Evolutionary conservation across 1,140 invertebrate genomes (phyloP), one percentile per base, ranked within the genome.

Genomic region (Drosophila repletoides): DNA sequence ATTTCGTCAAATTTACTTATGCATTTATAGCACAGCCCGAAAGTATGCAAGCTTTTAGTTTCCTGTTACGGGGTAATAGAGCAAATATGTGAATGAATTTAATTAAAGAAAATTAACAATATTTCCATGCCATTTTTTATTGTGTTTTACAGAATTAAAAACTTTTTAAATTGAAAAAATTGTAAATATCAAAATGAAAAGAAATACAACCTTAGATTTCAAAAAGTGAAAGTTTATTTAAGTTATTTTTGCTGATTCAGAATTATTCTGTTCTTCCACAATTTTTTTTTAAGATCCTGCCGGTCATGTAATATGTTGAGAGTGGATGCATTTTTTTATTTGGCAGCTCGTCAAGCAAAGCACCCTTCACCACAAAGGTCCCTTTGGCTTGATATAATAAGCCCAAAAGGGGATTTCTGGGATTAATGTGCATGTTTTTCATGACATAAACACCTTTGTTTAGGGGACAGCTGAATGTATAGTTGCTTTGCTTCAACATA

Each of bases 401-500:
- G 0, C 59, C 14, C 3, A 83, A 52, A 0, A 88, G 31, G 0
- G 83, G 84, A 15, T 83, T 88, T 33, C 33, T 88, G 1, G 71
- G 68, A 48, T 68, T 72, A 2, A 88, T 10, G 7, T 69, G 75
- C 67, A 88, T 83, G 15, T 88, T 88, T 19, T 45, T 65, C 74
- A 88, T 88, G 10, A 52, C 72, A 36, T 88, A 88, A 9, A 76
- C 76, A 0, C 83, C 84, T 3, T 55, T 66, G 0, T 52, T 51
- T 2, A 88, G 21, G 1, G 84, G 84, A 34, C 84, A 88, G 21
- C 67, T 76, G 5, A 88, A 24, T 3, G 84, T 58, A 26, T 68
- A 88, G 45, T 88, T 88, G 15, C 84, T 76, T 10, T 88, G 76
- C 34, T 68, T 88, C 0, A 79, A 29, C 38, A 84, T 53, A 12